A percentile compares a stretch with the other conserved stretches of the same genome.
phyloP scores from a whole-genome alignment of 1,140 invertebrate species.

The Helicoverpa zea region DNA sequence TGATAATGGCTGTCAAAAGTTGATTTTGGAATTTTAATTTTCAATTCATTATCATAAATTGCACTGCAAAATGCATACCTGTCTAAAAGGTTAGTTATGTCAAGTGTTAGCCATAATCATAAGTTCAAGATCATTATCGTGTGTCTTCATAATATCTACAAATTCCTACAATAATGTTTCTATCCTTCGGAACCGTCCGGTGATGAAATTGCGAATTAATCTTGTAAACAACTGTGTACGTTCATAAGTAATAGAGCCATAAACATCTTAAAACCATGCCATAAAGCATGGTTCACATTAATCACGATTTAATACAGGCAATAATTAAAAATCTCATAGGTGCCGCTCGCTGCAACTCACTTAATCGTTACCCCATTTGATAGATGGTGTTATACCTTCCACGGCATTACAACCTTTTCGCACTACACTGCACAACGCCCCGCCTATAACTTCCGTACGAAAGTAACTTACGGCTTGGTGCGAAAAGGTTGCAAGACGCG shows the following conservation, averaged over 20 bases:
- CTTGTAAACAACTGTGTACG: conserved; percentile 21
- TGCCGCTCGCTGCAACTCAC: conserved; percentile 63
- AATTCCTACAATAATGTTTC: not conserved
- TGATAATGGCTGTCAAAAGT: not conserved
- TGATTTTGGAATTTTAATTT: not conserved
- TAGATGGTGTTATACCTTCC: conserved; percentile 64
- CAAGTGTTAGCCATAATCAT: too few relatives aligned
- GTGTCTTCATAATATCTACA: too few relatives aligned
- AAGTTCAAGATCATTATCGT: too few relatives aligned
- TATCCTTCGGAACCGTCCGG: too few relatives aligned
- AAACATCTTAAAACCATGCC: conserved; percentile 44
- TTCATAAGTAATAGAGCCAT: conserved; percentile 41
- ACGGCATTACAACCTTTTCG: conserved; percentile 65
- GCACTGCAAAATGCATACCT: too few relatives aligned
- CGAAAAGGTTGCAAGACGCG: conserved; percentile 73
- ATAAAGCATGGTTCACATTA: conserved; percentile 60
- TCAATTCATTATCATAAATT: too few relatives aligned
- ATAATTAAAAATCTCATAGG: conserved; percentile 75
- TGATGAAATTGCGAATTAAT: conserved; percentile 9
- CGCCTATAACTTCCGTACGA: not conserved
- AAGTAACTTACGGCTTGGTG: not conserved
- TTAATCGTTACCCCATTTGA: conserved; percentile 75
- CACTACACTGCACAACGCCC: conserved; percentile 39
- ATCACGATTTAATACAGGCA: conserved; percentile 68
- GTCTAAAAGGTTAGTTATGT: too few relatives aligned